Conservation (phyloP, 2,888 invertebrate genomes). For the Graphium colonna region DNA sequence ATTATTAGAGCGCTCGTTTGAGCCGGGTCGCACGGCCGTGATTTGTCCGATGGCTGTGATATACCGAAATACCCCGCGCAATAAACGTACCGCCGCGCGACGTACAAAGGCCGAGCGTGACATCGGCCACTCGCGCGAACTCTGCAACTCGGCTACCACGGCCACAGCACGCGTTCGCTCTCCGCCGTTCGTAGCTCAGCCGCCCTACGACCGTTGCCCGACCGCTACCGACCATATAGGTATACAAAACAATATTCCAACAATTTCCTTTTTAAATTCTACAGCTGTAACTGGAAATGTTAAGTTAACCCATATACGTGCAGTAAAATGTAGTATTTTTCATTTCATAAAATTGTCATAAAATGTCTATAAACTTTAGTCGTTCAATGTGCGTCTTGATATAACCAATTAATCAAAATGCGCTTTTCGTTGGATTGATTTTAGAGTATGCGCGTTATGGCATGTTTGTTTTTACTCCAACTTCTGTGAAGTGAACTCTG, state of each 20-base stretch:
- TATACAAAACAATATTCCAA: not conserved
- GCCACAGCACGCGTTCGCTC: constrained; percentile 22
- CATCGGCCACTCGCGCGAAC: constrained; percentile 44
- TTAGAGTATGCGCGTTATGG: constrained; percentile 3
- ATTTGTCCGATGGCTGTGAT: constrained; percentile 76
- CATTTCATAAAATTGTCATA: not conserved
- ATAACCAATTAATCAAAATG: not conserved
- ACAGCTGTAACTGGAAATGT: not conserved
- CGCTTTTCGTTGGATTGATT: constrained; percentile 7
- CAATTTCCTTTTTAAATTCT: not conserved
- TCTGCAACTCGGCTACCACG: constrained; percentile 49
- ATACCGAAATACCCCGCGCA: constrained; percentile 76
- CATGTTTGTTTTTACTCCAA: constrained; percentile 25
- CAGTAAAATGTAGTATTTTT: constrained; percentile 2
- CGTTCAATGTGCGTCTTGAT: not conserved
- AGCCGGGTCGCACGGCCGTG: constrained; percentile 77
- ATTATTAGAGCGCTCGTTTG: constrained; percentile 77
- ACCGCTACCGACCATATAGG: constrained; percentile 11
- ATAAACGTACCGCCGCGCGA: constrained; percentile 57
- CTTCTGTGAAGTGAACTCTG: constrained; percentile 19
- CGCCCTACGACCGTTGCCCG: not conserved
- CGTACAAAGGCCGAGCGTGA: constrained; percentile 57
- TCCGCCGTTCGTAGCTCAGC: not conserved
- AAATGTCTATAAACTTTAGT: not conserved
- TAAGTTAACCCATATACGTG: no score